Conservation (phyloP, 2,113 vertebrate species). For the Eretmochelys imbricata region DNA sequence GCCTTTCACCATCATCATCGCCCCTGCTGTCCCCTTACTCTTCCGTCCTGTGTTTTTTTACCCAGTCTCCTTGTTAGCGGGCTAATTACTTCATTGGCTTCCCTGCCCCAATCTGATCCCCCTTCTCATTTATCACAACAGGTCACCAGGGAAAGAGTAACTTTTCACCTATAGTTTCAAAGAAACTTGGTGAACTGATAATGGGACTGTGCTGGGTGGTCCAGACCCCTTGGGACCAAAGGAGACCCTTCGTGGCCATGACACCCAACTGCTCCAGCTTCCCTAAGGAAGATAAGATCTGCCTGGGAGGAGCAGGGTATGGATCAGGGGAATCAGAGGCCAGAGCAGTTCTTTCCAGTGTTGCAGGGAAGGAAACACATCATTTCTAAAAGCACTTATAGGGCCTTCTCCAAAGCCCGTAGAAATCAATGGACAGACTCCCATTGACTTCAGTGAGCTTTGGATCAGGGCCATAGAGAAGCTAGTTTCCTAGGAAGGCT, state of each 20-base stretch:
- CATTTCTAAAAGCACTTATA: background rate
- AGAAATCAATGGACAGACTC: conserved; percentile 32
- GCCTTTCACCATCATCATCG: no score
- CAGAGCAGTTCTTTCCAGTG: background rate
- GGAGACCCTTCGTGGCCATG: background rate
- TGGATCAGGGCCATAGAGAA: conserved; percentile 33
- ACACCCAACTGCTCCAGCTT: background rate
- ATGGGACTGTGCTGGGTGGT: background rate
- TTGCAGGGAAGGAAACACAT: background rate
- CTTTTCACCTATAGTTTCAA: background rate
- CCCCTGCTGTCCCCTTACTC: no score
- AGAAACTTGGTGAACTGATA: background rate
- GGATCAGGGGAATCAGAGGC: background rate
- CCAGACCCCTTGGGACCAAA: background rate
- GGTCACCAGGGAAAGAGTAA: fast-evolving
- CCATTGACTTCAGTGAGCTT: conserved; percentile 30
- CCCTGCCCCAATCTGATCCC: background rate
- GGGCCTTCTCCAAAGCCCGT: conserved; percentile 2
- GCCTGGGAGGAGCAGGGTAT: background rate
- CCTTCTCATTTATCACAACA: background rate
- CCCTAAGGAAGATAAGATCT: background rate
- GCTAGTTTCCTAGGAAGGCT: conserved; percentile 33
- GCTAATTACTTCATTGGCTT: background rate
- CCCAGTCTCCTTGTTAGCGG: background rate
- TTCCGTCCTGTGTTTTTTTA: background rate